phyloP scores from a whole-genome alignment of 2,888 invertebrate species.

The Pyralis farinalis region DNA sequence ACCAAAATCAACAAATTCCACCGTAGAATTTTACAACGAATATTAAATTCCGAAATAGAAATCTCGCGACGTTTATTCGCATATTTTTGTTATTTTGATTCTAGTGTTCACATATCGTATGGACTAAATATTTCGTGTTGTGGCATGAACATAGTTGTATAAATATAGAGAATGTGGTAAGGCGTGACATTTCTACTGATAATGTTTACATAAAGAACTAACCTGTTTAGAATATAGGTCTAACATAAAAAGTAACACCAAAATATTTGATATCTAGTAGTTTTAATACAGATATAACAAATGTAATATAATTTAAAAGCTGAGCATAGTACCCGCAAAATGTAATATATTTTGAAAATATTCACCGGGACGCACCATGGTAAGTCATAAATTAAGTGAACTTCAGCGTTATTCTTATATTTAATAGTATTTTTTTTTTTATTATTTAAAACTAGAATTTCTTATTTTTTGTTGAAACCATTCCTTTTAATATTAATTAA shows the following conservation, averaged over 20 bases:
- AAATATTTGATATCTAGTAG: conserved; percentile 12
- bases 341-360: conserved; percentile 15
- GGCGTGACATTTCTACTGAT: conserved; percentile 18
- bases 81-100: conserved; percentile 19
- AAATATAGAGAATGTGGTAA: conserved; percentile 16
- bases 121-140: conserved; percentile 20
- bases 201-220: conserved; percentile 11
- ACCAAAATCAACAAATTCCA: conserved; percentile 26
- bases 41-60: conserved; percentile 23
- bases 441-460: too few species aligned
- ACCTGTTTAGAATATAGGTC: conserved; percentile 11
- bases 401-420: too few species aligned
- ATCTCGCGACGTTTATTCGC: conserved; percentile 19
- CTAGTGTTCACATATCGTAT: conserved; percentile 22
- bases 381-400: conserved; percentile 8
- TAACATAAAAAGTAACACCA: conserved; percentile 19
- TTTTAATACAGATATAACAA: conserved; percentile 4
- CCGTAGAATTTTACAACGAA: conserved; percentile 63
- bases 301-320: background rate
- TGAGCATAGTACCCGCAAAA: background rate
- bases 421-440: too few species aligned
- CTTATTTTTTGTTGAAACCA: too few species aligned
- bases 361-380: conserved; percentile 21
- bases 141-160: conserved; percentile 20
- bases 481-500: too few species aligned